Base-by-base conservation (phyloP, 2,888 invertebrate species). In the Erynnis tages region DNA sequence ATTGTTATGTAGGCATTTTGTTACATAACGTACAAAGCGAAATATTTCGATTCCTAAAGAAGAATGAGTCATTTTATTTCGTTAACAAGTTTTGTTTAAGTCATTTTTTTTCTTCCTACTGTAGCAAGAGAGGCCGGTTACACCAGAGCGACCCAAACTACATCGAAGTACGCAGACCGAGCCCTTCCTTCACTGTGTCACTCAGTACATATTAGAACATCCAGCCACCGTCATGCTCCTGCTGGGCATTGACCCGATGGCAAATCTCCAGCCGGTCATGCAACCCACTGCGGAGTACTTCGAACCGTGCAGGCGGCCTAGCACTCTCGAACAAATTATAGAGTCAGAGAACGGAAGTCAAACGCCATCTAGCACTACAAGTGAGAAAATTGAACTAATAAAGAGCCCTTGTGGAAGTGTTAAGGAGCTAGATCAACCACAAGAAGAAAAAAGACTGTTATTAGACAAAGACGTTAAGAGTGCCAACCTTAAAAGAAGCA, bases 161-260 rank as follows among this genome's bases (percentile, higher is more conserved):
- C 76, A 83, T 57, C 73, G 81, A 27, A 70, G 85, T 71, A 92
- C 93, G 7, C 94, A 94, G 78, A 94, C 94, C 2, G 93, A 93
- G 58, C 89, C 91, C 60, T 90, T 91, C 58, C 84, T 91, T 6
- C 92, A 92, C 61, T 75, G 90, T 49, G 86, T 94, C 41, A 92
- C 92, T 34, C 89, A 91, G 53, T 94, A 92, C 76, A 92, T 95
- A 32, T 81, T 93, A 68, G 92, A 93, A 58, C 94, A 96, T 81
- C 94, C 95, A 0, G 92, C 92, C 1, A 91, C 93, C 14, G 94
- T 94, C 11, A 90, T 96, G 76, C 91, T 93, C 29, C 91, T 95
- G 27, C 85, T 96, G 37, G 95, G 95, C 6, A 87, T 95, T 52
- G 94, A 95, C 64, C 91, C 94, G 1, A 84, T 86, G 77, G 90